Evolutionary conservation across 2,113 vertebrate species (phyloP), one percentile per base, ranked within the genome.

Genomic region (Prunella fulvescens): DNA sequence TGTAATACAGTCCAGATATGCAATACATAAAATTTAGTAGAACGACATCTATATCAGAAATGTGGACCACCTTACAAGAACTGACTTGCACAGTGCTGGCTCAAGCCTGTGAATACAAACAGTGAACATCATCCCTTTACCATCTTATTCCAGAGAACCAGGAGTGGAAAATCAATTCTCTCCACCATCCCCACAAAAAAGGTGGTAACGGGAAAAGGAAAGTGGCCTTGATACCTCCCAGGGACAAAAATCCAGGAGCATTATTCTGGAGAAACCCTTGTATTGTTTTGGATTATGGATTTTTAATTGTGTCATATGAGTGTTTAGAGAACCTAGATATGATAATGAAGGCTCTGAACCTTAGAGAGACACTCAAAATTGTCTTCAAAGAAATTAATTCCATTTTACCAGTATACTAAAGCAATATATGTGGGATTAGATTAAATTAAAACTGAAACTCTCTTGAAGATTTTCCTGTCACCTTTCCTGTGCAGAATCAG

Each of bases 21-120:
- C 2, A 56, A 13, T 12, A 7, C 8, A 31, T 26, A 22, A 50
- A 15, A 6, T 47, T 54, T 20, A 47, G 24, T 3, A 24, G 44
- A 74, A 72, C 26, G 14, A 31, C 10, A 15, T 6, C 0, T 0
- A 12, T 15, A 3, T 19, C 56, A 82, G 62, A 74, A 67, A n/a
- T 0, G 5, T 8, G 6, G 60, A 56, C 14, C 3, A 57, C 25
- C 3, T 39, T 31, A 12, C n/a, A 90, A 23, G 44, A 67, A 42
- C 0, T 64, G 26, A 42, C 0, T 1, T 10, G 7, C 10, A 73
- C 4, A 45, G 8, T 18, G 12, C 11, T 48, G 13, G 11, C 13
- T 42, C 25, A 57, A 50, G 3, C 3, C 11, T 51, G 24, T 6
- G 13, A 37, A 37, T 5, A 9, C 10, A 56, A 65, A 48, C 2